Evolutionary conservation across 2,113 vertebrate species (phyloP).

Genomic region (Cromileptes altivelis): DNA sequence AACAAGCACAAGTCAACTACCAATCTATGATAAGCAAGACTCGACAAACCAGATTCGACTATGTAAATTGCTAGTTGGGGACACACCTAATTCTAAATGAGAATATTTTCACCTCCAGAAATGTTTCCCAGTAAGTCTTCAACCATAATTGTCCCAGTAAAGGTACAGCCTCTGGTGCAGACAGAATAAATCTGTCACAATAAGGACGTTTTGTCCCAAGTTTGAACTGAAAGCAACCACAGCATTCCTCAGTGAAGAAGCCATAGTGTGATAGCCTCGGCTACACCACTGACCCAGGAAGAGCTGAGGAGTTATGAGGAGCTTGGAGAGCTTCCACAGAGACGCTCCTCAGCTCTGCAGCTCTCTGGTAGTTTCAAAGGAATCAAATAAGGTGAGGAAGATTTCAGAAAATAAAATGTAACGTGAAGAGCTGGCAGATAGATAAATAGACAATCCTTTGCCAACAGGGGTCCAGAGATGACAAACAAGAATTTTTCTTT

Average conservation of each 20-base stretch:
- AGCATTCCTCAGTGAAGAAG: slow-evolving; percentile 54
- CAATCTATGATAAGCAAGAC: too few relatives aligned
- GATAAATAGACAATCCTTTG: too few relatives aligned
- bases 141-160: not conserved
- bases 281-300: slow-evolving; percentile 33
- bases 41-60: too few relatives aligned
- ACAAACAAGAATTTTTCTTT: not conserved
- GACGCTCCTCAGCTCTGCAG: not conserved
- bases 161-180: not conserved
- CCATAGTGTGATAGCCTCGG: slow-evolving; percentile 17
- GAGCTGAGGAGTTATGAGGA: slow-evolving; percentile 34
- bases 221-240: not conserved
- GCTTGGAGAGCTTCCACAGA: slow-evolving; percentile 18
- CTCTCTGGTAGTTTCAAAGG: not conserved
- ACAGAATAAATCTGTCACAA: not conserved
- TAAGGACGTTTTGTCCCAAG: too few relatives aligned
- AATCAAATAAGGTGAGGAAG: not conserved
- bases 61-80: too few relatives aligned
- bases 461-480: not conserved
- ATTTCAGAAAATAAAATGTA: not conserved
- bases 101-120: not conserved
- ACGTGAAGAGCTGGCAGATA: not conserved
- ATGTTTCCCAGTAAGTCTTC: not conserved
- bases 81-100: too few relatives aligned
- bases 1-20: too few relatives aligned